These are phyloP conservation scores for Leptobrachium ailaonicum DNA, from an alignment of 2,113 vertebrate genomes.

Conservation along the genomic window DNA sequence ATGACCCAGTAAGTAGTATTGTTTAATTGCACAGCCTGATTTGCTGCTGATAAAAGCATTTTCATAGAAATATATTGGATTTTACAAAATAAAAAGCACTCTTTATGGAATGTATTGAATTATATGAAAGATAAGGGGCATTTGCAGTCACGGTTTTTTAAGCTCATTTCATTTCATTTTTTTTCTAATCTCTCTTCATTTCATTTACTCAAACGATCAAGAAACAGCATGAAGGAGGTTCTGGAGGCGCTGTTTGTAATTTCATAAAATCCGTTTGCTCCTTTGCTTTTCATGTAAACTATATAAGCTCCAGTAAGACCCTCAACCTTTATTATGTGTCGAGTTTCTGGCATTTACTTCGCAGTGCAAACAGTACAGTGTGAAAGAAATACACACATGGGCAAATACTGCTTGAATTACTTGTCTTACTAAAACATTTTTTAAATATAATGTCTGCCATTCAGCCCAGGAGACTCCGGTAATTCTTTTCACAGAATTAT, in stretches of 20 bases:
- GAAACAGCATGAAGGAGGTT: constrained; percentile 6
- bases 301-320: neutral
- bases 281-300: constrained; percentile 14
- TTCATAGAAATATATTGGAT: constrained; percentile 14
- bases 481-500: no score
- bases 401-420: no score
- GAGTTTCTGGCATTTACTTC: no score
- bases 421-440: no score
- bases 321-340: neutral
- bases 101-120: constrained; percentile 18
- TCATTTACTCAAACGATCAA: constrained; percentile 30
- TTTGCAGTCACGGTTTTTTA: constrained; percentile 4
- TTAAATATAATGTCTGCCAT: no score
- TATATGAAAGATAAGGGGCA: constrained; percentile 29
- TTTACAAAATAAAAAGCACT: neutral
- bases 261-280: constrained; percentile 10
- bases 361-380: no score
- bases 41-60: constrained; percentile 12
- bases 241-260: constrained; percentile 7
- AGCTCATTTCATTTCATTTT: constrained; percentile 22
- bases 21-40: constrained; percentile 15
- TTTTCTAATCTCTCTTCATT: constrained; percentile 35
- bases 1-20: neutral
- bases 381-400: no score
- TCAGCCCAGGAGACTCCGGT: no score